A percentile compares a stretch with the other conserved stretches of the same genome.
Conservation (phyloP, 1,140 invertebrate species). For the Diachasmimorpha longicaudata region DNA sequence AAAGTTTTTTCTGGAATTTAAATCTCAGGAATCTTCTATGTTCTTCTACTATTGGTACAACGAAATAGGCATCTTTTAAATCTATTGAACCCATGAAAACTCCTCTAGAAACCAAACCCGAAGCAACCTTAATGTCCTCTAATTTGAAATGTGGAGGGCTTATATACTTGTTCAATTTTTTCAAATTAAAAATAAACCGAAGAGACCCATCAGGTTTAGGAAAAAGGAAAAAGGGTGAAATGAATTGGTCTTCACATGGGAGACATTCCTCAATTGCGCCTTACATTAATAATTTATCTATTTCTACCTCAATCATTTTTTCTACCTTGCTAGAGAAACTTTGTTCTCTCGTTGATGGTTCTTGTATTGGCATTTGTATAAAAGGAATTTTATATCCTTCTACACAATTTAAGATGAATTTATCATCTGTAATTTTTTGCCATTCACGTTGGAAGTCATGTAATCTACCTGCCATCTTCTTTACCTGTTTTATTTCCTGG, state of each 20-base stretch:
- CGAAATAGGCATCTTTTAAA: slow-evolving; percentile 27
- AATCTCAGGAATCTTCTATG: slow-evolving; percentile 25
- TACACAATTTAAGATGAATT: slow-evolving; percentile 25
- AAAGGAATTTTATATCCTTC: slow-evolving; percentile 29
- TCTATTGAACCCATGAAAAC: slow-evolving; percentile 23
- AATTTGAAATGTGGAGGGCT: slow-evolving; percentile 28
- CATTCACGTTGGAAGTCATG: slow-evolving; percentile 12
- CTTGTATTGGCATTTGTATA: slow-evolving; percentile 18
- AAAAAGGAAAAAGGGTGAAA: slow-evolving; percentile 48
- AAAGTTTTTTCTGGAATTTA: slow-evolving; percentile 19
- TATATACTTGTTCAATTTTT: slow-evolving; percentile 30
- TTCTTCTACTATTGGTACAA: slow-evolving; percentile 18
- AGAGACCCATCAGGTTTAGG: slow-evolving; percentile 43
- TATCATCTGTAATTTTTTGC: slow-evolving; percentile 25
- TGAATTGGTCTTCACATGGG: slow-evolving; percentile 16
- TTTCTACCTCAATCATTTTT: slow-evolving; percentile 16
- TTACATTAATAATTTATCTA: slow-evolving; percentile 28
- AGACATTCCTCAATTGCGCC: slow-evolving; percentile 26
- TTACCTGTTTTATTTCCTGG: slow-evolving; percentile 25
- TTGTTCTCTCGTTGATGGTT: slow-evolving; percentile 23
- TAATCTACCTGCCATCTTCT: slow-evolving; percentile 13
- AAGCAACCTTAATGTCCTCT: slow-evolving; percentile 24
- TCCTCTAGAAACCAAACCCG: slow-evolving; percentile 7
- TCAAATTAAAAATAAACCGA: slow-evolving; percentile 34
- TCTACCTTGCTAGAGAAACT: slow-evolving; percentile 38